phyloP scores from a whole-genome alignment of 2,888 invertebrate species.

The Nomada goodeniana region DNA sequence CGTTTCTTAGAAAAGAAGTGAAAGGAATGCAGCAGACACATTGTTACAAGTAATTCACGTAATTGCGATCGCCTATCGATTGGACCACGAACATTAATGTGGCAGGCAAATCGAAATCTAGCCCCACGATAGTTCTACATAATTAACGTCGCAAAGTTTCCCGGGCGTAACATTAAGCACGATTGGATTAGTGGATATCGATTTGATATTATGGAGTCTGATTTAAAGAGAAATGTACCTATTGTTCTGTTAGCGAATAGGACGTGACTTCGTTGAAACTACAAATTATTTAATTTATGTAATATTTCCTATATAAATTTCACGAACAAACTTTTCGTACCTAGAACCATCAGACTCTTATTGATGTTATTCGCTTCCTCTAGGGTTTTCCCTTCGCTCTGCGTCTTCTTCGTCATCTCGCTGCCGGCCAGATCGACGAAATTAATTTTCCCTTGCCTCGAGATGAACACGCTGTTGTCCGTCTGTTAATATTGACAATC shows the following conservation, averaged over 20 bases:
- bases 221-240: too few species aligned
- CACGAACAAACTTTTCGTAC: constrained; percentile 83
- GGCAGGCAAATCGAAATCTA: constrained; percentile 48
- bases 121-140: constrained; percentile 38
- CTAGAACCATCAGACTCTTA: constrained; percentile 96
- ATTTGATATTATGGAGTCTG: too few species aligned
- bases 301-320: background rate
- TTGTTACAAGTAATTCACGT: background rate
- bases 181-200: background rate
- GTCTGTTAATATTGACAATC: constrained; percentile 75
- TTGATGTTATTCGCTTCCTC: constrained; percentile 99
- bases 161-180: background rate
- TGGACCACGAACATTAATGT: constrained; percentile 19
- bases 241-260: too few species aligned
- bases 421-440: constrained; percentile 99
- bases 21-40: background rate
- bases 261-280: too few species aligned
- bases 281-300: background rate
- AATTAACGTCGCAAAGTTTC: constrained; percentile 48
- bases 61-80: constrained; percentile 47
- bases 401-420: constrained; percentile 97
- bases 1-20: background rate
- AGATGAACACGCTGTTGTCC: constrained; percentile 93
- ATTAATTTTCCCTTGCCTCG: constrained; percentile 97
- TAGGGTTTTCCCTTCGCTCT: constrained; percentile 93